Conservation (phyloP, 2,888 invertebrate species). For the Dichetophora obliterata region DNA sequence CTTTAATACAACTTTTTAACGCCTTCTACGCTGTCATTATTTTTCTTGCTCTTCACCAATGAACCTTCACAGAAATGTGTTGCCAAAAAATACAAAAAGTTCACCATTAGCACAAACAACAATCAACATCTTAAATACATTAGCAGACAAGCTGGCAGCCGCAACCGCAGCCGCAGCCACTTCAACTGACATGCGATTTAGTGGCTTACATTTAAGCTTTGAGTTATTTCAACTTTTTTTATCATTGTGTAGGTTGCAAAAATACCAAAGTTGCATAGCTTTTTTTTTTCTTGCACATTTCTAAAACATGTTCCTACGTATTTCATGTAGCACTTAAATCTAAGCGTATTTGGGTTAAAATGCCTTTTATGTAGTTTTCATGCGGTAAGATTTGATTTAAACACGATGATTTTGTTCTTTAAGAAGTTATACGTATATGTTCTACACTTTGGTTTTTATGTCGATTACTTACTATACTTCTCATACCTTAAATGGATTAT, state of each 20-base stretch:
- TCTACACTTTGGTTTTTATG: no score
- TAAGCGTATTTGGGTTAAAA: neutral
- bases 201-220: neutral
- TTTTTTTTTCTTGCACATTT: neutral
- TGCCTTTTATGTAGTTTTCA: neutral
- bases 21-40: neutral
- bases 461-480: no score
- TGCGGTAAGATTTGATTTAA: neutral
- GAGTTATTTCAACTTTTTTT: neutral
- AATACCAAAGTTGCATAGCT: neutral
- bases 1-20: neutral
- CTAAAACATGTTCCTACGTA: no score
- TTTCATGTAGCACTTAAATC: neutral
- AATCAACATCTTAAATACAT: neutral
- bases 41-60: neutral
- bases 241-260: neutral
- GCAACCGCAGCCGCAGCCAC: neutral
- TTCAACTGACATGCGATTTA: conserved; percentile 1
- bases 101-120: neutral
- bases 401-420: no score
- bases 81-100: neutral
- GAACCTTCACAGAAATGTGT: neutral
- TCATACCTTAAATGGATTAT: no score
- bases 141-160: conserved; percentile 32
- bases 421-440: no score